These are phyloP conservation scores for Oceanites oceanicus DNA, from an alignment of 2,113 vertebrate genomes.

Conservation along the genomic window DNA sequence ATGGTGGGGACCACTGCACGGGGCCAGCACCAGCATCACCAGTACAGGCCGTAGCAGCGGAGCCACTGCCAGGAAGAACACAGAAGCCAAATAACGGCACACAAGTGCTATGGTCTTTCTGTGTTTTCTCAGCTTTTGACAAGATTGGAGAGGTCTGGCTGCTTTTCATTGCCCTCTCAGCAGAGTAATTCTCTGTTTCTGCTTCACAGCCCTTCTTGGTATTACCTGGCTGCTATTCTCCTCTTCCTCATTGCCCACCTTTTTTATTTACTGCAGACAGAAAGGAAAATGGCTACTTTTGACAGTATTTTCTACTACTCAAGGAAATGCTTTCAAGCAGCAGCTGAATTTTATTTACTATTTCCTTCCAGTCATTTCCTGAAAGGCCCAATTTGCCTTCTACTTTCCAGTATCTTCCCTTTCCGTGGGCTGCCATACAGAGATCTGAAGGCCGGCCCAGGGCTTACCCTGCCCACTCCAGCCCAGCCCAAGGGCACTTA, in stretches of 20 bases:
- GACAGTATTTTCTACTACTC: not conserved
- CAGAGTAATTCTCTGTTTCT: not conserved
- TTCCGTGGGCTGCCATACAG: not conserved
- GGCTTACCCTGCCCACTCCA: not conserved
- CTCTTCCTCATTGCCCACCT: not conserved
- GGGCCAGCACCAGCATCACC: too few relatives aligned
- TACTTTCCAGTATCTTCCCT: not conserved
- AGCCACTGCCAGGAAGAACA: not conserved
- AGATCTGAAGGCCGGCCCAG: not conserved
- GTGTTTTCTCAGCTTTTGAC: not conserved
- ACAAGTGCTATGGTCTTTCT: not conserved
- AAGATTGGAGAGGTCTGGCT: not conserved
- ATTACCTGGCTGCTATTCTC: not conserved
- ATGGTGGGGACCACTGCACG: rapidly evolving
- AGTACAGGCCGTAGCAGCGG: not conserved
- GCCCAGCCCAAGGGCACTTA: not conserved
- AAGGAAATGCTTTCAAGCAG: not conserved
- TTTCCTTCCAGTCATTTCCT: not conserved
- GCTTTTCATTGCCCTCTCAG: not conserved
- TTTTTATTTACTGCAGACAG: not conserved
- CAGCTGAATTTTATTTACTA: not conserved
- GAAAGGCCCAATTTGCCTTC: not conserved
- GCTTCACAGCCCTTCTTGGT: not conserved
- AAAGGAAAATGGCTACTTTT: not conserved
- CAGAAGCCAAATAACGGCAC: not conserved